A percentile compares a stretch with the other conserved stretches of the same genome.
Conservation (phyloP, 2,113 vertebrate species). For the Gadus chalcogrammus region DNA sequence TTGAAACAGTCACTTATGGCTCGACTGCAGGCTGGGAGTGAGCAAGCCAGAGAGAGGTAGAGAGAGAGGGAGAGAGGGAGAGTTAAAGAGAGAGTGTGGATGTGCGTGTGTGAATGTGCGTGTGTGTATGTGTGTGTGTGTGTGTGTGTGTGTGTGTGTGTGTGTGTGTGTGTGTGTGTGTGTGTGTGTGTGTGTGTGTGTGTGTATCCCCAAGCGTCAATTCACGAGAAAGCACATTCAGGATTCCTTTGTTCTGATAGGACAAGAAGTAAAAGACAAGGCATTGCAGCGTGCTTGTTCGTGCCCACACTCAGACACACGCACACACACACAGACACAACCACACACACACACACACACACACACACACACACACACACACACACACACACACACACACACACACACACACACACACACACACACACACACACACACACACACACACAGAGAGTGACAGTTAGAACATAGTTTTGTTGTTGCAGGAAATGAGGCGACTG, state of each 20-base stretch:
- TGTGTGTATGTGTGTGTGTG: background rate
- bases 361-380: too few relatives aligned
- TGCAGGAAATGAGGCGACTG: conserved; percentile 7
- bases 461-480: conserved; percentile 22
- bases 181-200: background rate
- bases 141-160: background rate
- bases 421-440: conserved; percentile 12
- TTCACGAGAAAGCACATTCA: conserved; percentile 23
- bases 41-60: conserved; percentile 22
- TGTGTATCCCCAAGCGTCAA: conserved; percentile 27
- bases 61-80: background rate
- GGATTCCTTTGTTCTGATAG: background rate
- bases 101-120: conserved; percentile 29
- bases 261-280: background rate
- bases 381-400: conserved; percentile 4
- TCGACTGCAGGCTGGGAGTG: conserved; percentile 39
- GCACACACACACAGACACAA: background rate
- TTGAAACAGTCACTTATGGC: conserved; percentile 53
- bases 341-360: conserved; percentile 4
- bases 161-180: conserved; percentile 31
- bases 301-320: too few relatives aligned
- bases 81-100: background rate
- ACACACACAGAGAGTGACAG: background rate
- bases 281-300: too few relatives aligned
- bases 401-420: conserved; percentile 12